Conservation (phyloP, 2,797 vertebrate genomes). For the Alauda arvensis region DNA sequence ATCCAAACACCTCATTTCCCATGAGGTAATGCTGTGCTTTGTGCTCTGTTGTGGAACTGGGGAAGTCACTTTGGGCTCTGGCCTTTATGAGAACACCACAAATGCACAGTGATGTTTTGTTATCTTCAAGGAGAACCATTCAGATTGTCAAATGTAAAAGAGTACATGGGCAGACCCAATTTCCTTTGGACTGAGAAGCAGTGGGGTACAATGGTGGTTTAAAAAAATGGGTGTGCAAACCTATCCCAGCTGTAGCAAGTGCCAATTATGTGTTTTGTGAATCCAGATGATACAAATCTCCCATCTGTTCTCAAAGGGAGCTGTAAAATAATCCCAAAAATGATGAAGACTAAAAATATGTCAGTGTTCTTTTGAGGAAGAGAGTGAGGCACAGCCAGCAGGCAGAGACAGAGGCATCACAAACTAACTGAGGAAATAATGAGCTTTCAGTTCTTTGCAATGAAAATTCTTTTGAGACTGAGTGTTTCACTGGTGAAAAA, state of each 20-base stretch:
- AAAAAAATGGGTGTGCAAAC: not conserved
- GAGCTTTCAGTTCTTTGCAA: not conserved
- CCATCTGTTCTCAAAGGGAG: not conserved
- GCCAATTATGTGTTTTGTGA: not conserved
- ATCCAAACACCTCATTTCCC: not conserved
- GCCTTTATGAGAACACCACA: not conserved
- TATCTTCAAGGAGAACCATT: not conserved
- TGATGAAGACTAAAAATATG: not conserved
- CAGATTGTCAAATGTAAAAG: not conserved
- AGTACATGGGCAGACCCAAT: not conserved
- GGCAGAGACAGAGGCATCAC: not conserved
- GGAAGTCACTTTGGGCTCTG: not conserved
- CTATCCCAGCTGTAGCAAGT: not conserved
- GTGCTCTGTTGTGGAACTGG: not conserved
- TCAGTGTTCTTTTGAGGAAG: not conserved
- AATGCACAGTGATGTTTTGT: not conserved
- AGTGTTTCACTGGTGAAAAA: not conserved
- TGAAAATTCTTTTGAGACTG: not conserved
- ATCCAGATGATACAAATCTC: not conserved
- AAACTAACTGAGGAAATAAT: not conserved
- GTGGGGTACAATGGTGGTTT: not conserved
- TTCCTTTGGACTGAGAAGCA: not conserved
- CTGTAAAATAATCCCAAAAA: not conserved
- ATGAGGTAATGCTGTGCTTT: not conserved
- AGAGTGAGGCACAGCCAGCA: not conserved